Percentiles rank a stretch among this genome's conserved stretches.
These are phyloP conservation scores for Catharus fuscescens DNA, from an alignment of 2,113 vertebrate species.

Conservation along the genomic window DNA sequence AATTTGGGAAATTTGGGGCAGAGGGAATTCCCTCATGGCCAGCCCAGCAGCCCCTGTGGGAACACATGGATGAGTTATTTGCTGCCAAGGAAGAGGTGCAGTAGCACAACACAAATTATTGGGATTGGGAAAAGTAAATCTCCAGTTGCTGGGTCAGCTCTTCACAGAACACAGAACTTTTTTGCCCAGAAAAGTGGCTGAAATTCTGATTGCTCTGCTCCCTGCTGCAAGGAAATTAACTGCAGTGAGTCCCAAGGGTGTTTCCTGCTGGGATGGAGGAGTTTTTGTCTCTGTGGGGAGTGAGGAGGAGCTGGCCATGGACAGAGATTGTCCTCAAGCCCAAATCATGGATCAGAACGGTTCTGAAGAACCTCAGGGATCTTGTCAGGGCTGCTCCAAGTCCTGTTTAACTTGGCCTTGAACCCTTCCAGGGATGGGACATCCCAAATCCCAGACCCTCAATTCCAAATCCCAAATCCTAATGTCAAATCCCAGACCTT, in stretches of 20 bases:
- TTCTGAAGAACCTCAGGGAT: background rate
- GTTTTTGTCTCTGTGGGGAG: rapidly evolving
- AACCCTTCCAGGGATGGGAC: too few species aligned
- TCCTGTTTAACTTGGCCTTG: too few species aligned
- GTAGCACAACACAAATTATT: background rate
- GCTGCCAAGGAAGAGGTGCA: background rate
- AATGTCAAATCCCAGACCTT: too few species aligned
- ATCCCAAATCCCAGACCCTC: too few species aligned
- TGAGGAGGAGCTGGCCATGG: rapidly evolving
- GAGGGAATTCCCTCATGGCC: background rate
- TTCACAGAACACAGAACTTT: background rate
- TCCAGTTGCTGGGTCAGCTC: background rate
- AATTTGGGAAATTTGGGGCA: rapidly evolving
- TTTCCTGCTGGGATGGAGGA: background rate
- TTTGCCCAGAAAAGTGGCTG: background rate
- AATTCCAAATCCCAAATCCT: too few species aligned
- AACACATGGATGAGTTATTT: background rate
- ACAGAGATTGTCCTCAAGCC: rapidly evolving
- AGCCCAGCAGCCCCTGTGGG: background rate
- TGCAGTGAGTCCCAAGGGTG: background rate
- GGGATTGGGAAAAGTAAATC: background rate
- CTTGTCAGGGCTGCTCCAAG: background rate
- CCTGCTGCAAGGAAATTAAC: background rate
- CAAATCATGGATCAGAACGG: background rate
- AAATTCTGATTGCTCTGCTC: background rate